A percentile compares a stretch with the other conserved stretches of the same genome.
These are phyloP conservation scores for Stictonetta naevosa DNA, from an alignment of 2,113 vertebrate genomes.

Conservation along the genomic window DNA sequence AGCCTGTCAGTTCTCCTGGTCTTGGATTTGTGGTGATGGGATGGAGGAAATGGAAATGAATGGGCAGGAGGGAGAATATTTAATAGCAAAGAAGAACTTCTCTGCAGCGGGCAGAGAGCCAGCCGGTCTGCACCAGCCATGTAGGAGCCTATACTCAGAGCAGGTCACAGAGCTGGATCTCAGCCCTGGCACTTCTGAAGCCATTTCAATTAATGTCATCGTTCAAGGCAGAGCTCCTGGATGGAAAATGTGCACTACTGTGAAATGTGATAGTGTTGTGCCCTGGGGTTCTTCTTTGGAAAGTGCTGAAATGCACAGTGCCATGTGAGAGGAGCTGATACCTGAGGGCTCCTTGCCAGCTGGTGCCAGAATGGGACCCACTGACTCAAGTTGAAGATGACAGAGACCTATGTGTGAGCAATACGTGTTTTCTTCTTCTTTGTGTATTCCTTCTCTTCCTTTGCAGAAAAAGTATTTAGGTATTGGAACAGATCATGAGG, in stretches of 20 bases:
- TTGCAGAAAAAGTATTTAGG: background rate
- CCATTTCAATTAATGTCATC: background rate
- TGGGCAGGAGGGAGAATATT: background rate
- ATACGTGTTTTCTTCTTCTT: background rate
- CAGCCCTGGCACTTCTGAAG: background rate
- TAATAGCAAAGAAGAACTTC: background rate
- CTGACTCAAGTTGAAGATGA: background rate
- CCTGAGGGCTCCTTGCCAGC: background rate
- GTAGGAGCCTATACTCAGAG: rapidly evolving
- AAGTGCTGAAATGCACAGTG: background rate
- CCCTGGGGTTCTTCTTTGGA: background rate
- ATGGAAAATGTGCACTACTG: background rate
- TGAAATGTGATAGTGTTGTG: background rate
- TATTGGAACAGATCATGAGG: background rate
- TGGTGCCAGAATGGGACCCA: background rate
- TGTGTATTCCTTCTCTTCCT: background rate
- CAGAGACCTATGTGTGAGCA: background rate
- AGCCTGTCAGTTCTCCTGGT: background rate
- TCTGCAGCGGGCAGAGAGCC: background rate
- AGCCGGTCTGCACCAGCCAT: background rate
- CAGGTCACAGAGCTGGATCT: background rate
- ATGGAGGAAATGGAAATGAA: background rate
- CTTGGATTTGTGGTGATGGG: background rate
- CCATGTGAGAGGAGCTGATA: background rate
- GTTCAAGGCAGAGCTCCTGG: background rate